Evolutionary conservation across 35 echinoderm and acorn worm genomes (phyloP).

Genomic region (Nesometra sesokonis): DNA sequence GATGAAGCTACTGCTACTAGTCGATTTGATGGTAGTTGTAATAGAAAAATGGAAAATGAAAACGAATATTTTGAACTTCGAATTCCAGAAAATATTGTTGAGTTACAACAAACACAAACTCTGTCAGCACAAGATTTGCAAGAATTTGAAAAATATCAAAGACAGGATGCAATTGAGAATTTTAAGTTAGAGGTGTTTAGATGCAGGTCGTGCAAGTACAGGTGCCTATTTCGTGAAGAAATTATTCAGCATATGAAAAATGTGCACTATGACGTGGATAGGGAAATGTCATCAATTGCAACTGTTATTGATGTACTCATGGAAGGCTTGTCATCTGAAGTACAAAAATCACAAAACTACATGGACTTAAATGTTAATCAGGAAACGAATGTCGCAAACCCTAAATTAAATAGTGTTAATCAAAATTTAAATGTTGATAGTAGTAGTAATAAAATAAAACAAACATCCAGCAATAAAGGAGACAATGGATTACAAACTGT

Average conservation of each 20-base stretch:
- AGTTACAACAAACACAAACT: neutral
- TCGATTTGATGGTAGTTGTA: neutral
- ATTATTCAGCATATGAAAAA: slow-evolving; percentile 5
- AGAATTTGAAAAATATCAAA: neutral
- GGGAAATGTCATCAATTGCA: neutral
- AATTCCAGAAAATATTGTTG: slow-evolving; percentile 12
- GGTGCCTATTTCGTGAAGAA: neutral
- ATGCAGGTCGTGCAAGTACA: slow-evolving; percentile 9
- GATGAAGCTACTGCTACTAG: neutral
- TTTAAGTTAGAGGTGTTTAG: neutral
- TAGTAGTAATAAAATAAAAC: no score
- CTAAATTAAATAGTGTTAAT: no score
- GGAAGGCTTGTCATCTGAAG: neutral
- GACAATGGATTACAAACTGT: neutral
- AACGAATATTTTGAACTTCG: neutral
- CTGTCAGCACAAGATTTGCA: neutral
- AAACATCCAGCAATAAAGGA: no score
- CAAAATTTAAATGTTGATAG: no score
- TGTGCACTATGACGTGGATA: neutral
- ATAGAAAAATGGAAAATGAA: no score
- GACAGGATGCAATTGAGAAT: neutral
- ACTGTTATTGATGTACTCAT: neutral
- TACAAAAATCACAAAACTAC: neutral
- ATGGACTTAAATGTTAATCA: neutral
- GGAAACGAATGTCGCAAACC: neutral